A percentile compares a stretch with the other conserved stretches of the same genome.
Evolutionary conservation across 2,797 vertebrate genomes (phyloP).

Genomic region (Argentina silus): DNA sequence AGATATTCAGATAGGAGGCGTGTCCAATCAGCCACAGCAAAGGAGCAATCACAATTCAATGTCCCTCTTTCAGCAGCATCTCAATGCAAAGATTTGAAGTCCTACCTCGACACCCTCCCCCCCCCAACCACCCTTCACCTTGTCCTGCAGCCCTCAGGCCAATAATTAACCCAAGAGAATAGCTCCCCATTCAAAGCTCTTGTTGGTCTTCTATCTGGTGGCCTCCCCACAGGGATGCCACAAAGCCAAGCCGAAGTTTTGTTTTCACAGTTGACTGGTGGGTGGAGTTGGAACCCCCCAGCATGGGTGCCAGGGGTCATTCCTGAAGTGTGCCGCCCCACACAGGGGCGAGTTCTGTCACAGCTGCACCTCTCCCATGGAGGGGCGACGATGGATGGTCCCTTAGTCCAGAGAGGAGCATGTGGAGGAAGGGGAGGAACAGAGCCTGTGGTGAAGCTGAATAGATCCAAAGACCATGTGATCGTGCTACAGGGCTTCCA

Average conservation of each 20-base stretch:
- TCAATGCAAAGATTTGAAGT: slow-evolving; percentile 60
- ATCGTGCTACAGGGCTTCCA: background rate
- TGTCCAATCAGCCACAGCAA: slow-evolving; percentile 47
- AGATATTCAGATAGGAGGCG: slow-evolving; percentile 51
- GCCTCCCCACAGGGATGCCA: slow-evolving; percentile 47
- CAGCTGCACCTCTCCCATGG: slow-evolving; percentile 26
- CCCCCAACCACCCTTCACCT: slow-evolving; percentile 32
- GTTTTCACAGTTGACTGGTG: slow-evolving; percentile 71
- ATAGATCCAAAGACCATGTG: background rate
- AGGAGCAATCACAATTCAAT: slow-evolving; percentile 62
- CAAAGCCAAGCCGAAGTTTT: slow-evolving; percentile 65
- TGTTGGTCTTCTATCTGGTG: slow-evolving; percentile 41
- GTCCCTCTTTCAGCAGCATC: slow-evolving; percentile 64
- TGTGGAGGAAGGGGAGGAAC: background rate
- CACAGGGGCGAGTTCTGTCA: slow-evolving; percentile 31
- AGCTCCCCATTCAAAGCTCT: slow-evolving; percentile 43
- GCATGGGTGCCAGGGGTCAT: slow-evolving; percentile 58
- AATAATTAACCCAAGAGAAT: slow-evolving; percentile 52
- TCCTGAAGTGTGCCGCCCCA: slow-evolving; percentile 63
- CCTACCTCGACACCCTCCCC: slow-evolving; percentile 2
- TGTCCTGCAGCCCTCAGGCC: slow-evolving; percentile 43
- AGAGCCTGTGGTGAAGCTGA: background rate
- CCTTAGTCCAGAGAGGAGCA: slow-evolving; percentile 12
- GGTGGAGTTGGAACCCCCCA: slow-evolving; percentile 47
- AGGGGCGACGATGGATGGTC: background rate